phyloP scores from a whole-genome alignment of 2,797 vertebrate species.

The Serranus cabrilla region DNA sequence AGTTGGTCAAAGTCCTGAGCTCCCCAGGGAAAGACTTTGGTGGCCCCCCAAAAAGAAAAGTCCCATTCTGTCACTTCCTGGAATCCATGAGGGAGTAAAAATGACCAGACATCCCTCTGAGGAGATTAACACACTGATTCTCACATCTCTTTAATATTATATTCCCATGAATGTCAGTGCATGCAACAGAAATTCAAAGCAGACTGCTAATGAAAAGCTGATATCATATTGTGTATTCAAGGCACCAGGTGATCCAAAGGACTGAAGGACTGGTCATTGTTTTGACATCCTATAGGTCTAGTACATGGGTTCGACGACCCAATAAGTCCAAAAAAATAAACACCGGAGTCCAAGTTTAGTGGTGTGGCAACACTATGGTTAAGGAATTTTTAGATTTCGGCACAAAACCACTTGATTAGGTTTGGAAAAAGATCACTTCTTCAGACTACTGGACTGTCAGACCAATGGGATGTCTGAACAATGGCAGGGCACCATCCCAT shows the following conservation, averaged over 20 bases:
- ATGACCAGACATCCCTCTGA: constrained; percentile 41
- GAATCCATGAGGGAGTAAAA: constrained; percentile 51
- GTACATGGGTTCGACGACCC: no score
- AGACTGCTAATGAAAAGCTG: neutral
- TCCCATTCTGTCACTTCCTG: constrained; percentile 60
- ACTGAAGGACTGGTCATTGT: no score
- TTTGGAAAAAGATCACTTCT: no score
- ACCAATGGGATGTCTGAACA: no score
- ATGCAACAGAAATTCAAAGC: neutral
- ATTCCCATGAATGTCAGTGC: neutral
- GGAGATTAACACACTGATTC: constrained; percentile 10
- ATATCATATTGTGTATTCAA: neutral
- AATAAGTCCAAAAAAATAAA: no score
- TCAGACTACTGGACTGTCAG: no score
- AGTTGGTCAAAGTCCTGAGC: constrained; percentile 62
- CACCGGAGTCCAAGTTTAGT: no score
- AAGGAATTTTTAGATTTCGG: no score
- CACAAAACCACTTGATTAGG: no score
- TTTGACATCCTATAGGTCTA: no score
- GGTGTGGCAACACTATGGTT: no score
- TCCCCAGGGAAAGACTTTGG: constrained; percentile 65
- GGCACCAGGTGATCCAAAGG: neutral
- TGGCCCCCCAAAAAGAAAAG: constrained; percentile 46
- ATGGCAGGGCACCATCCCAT: no score
- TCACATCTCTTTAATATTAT: neutral